phyloP scores from a whole-genome alignment of 2,113 vertebrate species.

The Carollia perspicillata region DNA sequence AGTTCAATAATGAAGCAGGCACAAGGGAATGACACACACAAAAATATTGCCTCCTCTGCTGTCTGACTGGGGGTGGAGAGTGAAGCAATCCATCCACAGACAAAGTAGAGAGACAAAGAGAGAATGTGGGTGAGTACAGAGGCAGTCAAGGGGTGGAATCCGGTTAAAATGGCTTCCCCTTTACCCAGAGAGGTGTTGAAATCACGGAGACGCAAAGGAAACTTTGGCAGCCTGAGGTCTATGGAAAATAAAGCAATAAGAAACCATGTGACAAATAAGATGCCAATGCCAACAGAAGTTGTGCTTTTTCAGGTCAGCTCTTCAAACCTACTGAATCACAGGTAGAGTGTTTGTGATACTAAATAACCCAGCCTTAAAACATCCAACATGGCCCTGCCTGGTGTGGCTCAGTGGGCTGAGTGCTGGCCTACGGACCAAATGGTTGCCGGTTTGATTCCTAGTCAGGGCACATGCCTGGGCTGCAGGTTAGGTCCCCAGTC shows the following conservation, averaged over 20 bases:
- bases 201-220: not conserved
- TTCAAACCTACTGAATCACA: conserved; percentile 13
- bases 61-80: not conserved
- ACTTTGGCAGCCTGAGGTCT: not conserved
- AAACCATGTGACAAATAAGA: not conserved
- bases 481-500: no score
- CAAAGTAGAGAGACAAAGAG: no score
- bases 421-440: no score
- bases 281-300: not conserved
- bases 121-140: not conserved
- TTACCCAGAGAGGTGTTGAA: not conserved
- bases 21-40: not conserved
- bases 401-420: no score
- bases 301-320: not conserved
- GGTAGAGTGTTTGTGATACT: not conserved
- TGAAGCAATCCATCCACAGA: not conserved
- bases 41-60: not conserved
- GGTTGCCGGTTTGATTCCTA: no score
- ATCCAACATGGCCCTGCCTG: not conserved
- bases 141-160: no score
- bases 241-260: not conserved
- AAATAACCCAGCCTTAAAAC: not conserved
- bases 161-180: not conserved
- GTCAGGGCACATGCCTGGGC: no score
- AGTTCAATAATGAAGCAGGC: conserved; percentile 38